Evolutionary conservation across 2,113 vertebrate species (phyloP), one percentile per base, ranked within the genome.

Genomic region (Pluvianellus socialis): DNA sequence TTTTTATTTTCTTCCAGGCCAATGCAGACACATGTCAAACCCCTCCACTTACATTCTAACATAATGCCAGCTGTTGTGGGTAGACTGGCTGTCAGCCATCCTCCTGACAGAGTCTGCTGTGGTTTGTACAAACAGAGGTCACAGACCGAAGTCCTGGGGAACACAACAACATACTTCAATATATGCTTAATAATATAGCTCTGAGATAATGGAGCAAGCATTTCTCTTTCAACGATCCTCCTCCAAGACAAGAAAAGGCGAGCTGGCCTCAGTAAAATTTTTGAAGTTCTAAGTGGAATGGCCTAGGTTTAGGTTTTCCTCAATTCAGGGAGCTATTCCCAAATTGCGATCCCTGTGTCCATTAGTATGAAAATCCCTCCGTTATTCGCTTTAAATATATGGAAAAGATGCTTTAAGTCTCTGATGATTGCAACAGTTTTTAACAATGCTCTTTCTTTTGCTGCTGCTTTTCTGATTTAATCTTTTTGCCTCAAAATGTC

Each of bases 51-150:
- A 44, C 47, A 76, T 62, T n/a, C 40, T 28, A 59, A 81, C 14
- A 33, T 35, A 50, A 75, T 80, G 84, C 73, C 88, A 81, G 74
- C 86, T 88, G 86, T 94, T 94, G 40, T 79, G 85, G 49, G 10
- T 7, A 63, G 66, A 35, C 83, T 91, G 94, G 94, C 91, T 56
- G 68, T 8, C 67, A 85, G 92, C 89, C 96, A 91, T 67, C 42
- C 70, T 73, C 50, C 24, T 66, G n/a, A 83, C 18, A 33, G 55
- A 70, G n/a, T 90, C 83, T 91, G 80, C 83, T 76, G 61, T 50
- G 93, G 56, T 95, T 85, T 86, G 50, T 49, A 79, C 16, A 68
- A 88, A 47, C 50, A 62, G 50, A 74, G 75, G 77, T 58, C 77
- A 30, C 12, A 27, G 40, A 45, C 11, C 32, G 20, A 85, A 72